Percentiles rank a stretch among this genome's conserved stretches.
Evolutionary conservation across 1,140 invertebrate species (phyloP).

Genomic region (Ceratina australensis): DNA sequence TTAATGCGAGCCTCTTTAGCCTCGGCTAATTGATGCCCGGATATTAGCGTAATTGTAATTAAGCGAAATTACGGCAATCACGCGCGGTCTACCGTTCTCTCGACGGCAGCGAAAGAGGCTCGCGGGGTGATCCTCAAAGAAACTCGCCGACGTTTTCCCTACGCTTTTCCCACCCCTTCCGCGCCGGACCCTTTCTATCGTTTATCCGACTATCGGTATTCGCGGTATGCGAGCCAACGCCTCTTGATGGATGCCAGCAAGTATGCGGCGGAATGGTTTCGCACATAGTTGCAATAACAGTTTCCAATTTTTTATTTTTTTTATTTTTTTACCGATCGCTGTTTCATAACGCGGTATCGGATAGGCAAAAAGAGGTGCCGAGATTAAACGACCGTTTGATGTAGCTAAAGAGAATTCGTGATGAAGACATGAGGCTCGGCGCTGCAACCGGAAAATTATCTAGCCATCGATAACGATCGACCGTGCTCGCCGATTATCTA

Average conservation of each 20-base stretch:
- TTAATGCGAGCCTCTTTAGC: slow-evolving; percentile 75
- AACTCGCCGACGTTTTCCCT: slow-evolving; percentile 47
- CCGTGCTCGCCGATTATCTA: background rate
- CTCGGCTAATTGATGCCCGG: slow-evolving; percentile 75
- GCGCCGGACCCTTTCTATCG: background rate
- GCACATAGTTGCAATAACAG: background rate
- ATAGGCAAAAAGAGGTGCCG: background rate
- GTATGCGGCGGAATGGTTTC: background rate
- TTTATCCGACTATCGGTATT: slow-evolving; percentile 7
- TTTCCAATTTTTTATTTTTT: slow-evolving; percentile 22
- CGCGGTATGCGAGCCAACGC: background rate
- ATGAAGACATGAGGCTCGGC: background rate
- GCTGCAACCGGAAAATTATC: background rate
- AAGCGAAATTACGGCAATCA: slow-evolving; percentile 77
- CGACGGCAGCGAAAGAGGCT: slow-evolving; percentile 20
- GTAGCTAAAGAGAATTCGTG: no score
- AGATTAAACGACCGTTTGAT: background rate
- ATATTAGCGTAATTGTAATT: slow-evolving; percentile 78
- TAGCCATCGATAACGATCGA: background rate
- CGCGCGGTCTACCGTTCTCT: slow-evolving; percentile 70
- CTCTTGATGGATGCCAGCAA: slow-evolving; percentile 14
- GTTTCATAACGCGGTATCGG: no score
- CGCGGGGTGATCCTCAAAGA: slow-evolving; percentile 57
- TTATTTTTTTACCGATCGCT: background rate
- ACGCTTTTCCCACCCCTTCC: no score